A percentile compares a stretch with the other conserved stretches of the same genome.
These are phyloP conservation scores for Elgaria multicarinata DNA, from an alignment of 2,113 vertebrate genomes.

Conservation along the genomic window DNA sequence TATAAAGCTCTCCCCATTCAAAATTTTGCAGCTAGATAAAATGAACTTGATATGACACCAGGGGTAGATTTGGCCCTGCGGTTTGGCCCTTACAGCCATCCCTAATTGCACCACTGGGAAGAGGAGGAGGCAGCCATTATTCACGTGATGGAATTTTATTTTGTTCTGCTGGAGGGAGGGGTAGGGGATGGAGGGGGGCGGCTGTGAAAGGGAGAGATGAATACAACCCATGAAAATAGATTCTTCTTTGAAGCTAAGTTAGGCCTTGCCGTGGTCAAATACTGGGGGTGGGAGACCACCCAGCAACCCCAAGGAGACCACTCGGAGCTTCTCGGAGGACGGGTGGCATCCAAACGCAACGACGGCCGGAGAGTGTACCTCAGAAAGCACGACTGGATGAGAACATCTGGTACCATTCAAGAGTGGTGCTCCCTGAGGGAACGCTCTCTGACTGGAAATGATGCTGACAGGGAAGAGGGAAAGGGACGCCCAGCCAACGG, in stretches of 20 bases:
- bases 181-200: too few species aligned
- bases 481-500: conserved; percentile 30
- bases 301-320: background rate
- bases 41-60: too few species aligned
- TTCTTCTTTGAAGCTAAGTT: background rate
- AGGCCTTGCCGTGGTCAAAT: background rate
- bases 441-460: conserved; percentile 47
- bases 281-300: background rate
- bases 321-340: background rate
- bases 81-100: too few species aligned
- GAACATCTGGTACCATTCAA: conserved; percentile 12
- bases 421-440: conserved; percentile 4
- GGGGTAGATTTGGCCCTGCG: too few species aligned
- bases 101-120: too few species aligned
- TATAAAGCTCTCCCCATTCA: too few species aligned
- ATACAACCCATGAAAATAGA: background rate
- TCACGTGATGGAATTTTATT: too few species aligned
- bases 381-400: accelerated
- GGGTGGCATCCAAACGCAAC: accelerated
- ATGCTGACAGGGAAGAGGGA: conserved; percentile 25
- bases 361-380: background rate
- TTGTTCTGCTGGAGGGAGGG: background rate
- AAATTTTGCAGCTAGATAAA: too few species aligned
- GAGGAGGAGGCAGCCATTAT: too few species aligned
- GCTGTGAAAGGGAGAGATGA: background rate